Conservation (phyloP, 2,888 invertebrate species). For the Synanthedon myopaeformis region DNA sequence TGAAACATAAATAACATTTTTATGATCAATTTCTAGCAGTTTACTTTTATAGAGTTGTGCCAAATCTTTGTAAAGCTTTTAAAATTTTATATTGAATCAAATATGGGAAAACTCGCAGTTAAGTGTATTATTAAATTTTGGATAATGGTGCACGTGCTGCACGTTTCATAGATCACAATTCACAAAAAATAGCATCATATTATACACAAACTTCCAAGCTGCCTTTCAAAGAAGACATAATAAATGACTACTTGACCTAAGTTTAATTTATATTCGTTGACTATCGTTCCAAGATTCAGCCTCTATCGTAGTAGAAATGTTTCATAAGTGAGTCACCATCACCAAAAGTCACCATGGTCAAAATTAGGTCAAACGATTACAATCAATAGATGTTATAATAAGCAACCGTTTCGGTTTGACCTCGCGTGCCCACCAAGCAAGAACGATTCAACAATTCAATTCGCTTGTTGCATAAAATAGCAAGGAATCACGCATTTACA, state of each 20-base stretch:
- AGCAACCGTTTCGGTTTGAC: conserved; percentile 13
- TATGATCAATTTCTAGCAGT: conserved; percentile 1
- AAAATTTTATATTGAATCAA: not conserved
- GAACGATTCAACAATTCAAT: conserved; percentile 18
- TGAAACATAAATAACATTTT: not conserved
- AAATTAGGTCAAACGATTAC: conserved; percentile 20
- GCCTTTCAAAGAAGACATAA: too few relatives aligned
- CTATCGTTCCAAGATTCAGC: too few relatives aligned
- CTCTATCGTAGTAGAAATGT: not conserved
- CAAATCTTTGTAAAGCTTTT: conserved; percentile 7
- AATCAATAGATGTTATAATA: conserved; percentile 22
- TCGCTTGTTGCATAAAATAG: conserved; percentile 18
- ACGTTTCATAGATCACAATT: too few relatives aligned
- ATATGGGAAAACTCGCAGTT: too few relatives aligned
- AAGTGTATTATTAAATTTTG: too few relatives aligned
- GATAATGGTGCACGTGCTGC: too few relatives aligned
- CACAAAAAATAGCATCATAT: too few relatives aligned
- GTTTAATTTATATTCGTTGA: too few relatives aligned
- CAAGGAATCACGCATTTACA: conserved; percentile 13
- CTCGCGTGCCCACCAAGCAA: conserved; percentile 27
- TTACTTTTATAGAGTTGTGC: conserved; percentile 12
- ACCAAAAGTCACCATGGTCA: not conserved
- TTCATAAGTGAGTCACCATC: not conserved
- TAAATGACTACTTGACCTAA: too few relatives aligned
- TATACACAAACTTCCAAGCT: too few relatives aligned